Percentiles rank a stretch among this genome's conserved stretches.
Conservation (phyloP, 2,797 vertebrate species). For the Pipistrellus nathusii region DNA sequence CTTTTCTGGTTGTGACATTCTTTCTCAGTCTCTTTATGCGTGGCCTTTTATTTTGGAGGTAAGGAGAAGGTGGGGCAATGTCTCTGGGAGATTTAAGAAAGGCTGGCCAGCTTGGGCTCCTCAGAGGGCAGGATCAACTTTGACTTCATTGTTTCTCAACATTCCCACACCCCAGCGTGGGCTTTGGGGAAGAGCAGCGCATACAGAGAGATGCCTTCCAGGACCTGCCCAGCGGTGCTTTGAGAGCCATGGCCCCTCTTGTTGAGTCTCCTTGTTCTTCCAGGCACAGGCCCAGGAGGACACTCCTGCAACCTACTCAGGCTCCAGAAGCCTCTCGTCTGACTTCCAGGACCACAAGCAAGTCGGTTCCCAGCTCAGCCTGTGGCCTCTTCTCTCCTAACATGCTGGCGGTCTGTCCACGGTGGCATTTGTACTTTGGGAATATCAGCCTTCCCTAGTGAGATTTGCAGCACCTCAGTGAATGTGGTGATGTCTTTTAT, state of each 20-base stretch:
- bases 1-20: neutral
- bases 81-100: neutral
- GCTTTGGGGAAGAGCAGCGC: neutral
- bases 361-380: neutral
- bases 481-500: neutral
- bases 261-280: neutral
- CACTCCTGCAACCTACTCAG: neutral
- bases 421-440: neutral
- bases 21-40: neutral
- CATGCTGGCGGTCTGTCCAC: neutral
- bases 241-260: neutral
- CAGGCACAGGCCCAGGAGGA: neutral
- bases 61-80: neutral
- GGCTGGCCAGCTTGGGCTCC: neutral
- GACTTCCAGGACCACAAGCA: neutral
- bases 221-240: neutral
- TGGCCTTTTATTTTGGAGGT: neutral
- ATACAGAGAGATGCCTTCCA: neutral
- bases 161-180: rapidly evolving
- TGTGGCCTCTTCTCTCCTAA: neutral
- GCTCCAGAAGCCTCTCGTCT: neutral
- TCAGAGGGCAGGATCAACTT: neutral
- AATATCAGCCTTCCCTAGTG: neutral
- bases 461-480: neutral
- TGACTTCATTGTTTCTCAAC: neutral